Conservation (phyloP, 2,888 invertebrate genomes). For the Synanthedon vespiformis region DNA sequence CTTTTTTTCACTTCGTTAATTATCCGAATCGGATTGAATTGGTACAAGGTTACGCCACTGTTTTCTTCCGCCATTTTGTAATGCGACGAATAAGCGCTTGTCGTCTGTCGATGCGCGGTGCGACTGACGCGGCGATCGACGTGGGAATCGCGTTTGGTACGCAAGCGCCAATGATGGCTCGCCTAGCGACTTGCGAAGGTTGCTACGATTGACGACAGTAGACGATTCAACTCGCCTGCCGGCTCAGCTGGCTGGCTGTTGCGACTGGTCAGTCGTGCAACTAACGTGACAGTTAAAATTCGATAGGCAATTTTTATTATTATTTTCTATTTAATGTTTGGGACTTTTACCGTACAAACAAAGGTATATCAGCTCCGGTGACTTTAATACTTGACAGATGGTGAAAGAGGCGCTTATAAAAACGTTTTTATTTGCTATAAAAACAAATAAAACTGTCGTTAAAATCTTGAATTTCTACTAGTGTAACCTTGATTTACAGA, state of each 20-base stretch:
- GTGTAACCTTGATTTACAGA: too few species aligned
- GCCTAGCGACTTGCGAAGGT: not conserved
- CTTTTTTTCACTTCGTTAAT: conserved; percentile 60
- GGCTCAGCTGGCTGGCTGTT: conserved; percentile 31
- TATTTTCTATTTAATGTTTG: too few species aligned
- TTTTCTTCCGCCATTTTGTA: not conserved
- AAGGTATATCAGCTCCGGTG: too few species aligned
- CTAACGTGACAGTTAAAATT: too few species aligned
- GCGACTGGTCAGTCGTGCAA: conserved; percentile 24
- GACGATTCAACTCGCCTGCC: conserved; percentile 21
- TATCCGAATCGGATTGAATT: conserved; percentile 36
- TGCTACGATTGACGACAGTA: conserved; percentile 1
- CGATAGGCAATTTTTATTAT: too few species aligned
- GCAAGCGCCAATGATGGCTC: conserved; percentile 1
- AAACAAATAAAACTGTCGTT: too few species aligned
- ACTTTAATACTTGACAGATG: too few species aligned
- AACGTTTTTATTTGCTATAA: too few species aligned
- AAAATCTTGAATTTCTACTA: too few species aligned
- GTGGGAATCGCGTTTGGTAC: conserved; percentile 2
- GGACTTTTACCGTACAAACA: too few species aligned
- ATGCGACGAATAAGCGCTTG: conserved; percentile 32
- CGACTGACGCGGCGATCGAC: conserved; percentile 8
- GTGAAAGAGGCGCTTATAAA: too few species aligned
- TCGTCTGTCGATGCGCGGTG: conserved; percentile 13
- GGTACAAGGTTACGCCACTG: not conserved